Conservation (phyloP, 2,113 vertebrate species). For the Cettia cetti region DNA sequence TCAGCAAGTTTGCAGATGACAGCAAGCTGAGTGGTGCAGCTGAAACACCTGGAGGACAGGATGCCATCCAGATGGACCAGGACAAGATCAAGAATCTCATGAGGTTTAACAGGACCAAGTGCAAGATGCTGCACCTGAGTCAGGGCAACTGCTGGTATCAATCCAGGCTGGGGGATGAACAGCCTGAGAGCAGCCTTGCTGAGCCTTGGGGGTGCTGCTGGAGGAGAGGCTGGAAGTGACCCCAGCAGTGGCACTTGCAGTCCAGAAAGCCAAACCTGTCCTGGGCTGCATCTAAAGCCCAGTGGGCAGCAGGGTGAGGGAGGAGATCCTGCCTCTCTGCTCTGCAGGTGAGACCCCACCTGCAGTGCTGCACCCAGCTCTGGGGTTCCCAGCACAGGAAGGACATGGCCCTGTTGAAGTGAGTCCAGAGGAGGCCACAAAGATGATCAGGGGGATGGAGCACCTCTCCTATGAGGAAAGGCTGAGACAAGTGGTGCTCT, state of each 20-base stretch:
- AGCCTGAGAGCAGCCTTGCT: background rate
- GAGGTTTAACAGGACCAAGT: background rate
- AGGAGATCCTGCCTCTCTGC: background rate
- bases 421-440: background rate
- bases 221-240: background rate
- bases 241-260: background rate
- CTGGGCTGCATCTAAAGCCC: background rate
- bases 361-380: background rate
- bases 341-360: background rate
- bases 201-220: background rate
- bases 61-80: background rate
- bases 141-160: rapidly evolving
- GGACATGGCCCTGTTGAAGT: background rate
- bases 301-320: background rate
- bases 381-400: background rate
- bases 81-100: background rate
- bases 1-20: background rate
- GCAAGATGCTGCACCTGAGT: background rate
- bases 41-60: background rate
- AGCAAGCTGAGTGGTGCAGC: background rate
- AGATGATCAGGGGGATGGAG: background rate
- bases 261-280: background rate
- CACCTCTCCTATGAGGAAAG: background rate
- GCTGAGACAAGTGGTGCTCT: background rate
- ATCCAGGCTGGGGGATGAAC: background rate